Percentiles rank a stretch among this genome's conserved stretches.
phyloP scores from a whole-genome alignment of 2,797 vertebrate species.

The Philypnodon macrostomus region DNA sequence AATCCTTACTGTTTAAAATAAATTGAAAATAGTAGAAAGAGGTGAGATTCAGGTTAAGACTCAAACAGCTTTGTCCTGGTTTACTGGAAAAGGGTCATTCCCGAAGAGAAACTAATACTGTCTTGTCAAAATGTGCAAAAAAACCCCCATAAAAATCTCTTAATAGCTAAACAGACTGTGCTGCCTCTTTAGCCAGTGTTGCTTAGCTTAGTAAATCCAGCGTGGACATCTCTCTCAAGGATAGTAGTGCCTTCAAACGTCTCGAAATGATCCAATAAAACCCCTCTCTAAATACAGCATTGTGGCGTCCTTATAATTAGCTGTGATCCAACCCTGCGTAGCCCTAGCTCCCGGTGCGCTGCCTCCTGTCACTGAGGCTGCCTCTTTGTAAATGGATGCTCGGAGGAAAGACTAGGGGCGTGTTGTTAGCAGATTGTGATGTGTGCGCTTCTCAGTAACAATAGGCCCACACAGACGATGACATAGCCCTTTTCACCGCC shows the following conservation, averaged over 20 bases:
- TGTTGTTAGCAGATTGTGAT: constrained; percentile 31
- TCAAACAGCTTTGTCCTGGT: no score
- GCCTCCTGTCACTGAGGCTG: constrained; percentile 24
- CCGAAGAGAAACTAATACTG: no score
- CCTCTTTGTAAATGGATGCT: constrained; percentile 67
- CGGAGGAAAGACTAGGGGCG: constrained; percentile 26
- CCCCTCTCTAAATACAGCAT: background rate
- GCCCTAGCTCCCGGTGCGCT: background rate
- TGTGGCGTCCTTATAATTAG: constrained; percentile 6
- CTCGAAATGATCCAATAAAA: constrained; percentile 3
- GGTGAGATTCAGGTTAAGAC: no score
- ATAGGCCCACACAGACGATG: constrained; percentile 26
- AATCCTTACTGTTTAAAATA: no score
- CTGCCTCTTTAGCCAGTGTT: background rate
- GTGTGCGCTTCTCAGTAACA: constrained; percentile 6
- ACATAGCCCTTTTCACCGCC: constrained; percentile 48
- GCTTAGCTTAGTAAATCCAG: constrained; percentile 3
- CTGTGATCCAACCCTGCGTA: constrained; percentile 26
- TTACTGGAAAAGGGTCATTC: no score
- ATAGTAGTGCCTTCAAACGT: constrained; percentile 26
- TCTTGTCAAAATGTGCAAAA: no score
- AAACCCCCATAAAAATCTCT: no score
- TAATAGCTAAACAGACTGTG: no score
- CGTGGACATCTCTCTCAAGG: constrained; percentile 24
- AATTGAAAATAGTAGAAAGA: no score